Base-by-base conservation (phyloP, 2,888 invertebrate species). In the Latheticus oryzae region DNA sequence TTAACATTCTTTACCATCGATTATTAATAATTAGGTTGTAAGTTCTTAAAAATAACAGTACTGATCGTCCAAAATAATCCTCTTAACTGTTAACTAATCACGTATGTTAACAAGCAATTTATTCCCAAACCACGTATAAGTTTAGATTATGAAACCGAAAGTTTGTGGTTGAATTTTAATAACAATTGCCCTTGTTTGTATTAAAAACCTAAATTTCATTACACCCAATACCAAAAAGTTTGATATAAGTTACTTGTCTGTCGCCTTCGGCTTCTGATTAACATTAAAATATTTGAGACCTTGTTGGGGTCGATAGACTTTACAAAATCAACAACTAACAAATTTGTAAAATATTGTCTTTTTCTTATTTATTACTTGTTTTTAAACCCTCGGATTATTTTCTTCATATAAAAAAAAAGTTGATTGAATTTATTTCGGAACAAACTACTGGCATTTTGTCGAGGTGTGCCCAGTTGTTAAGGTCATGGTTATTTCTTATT, bases 221-320 rank as follows among this genome's bases (percentile, higher is more conserved):
- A 19, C 24, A 40, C 13, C 7, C 58, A 61, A 57, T 61, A 30
- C 47, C 43, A 50, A 64, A 63, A 62, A 21, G 17, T 26, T 16
- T 8, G 16, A 19, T 30, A 45, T 30, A 63, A 60, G 51, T 59
- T 55, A 58, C 61, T 43, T 45, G 51, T 43, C 33, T 42, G 53
- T 15, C 48, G 48, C 43, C 30, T 47, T 40, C 42, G 60, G 60
- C 57, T 11, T n/a, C 33, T 53, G 43, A 57, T 60, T 60, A 60
- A 43, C 60, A 60, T 52, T 47, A 38, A 21, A 50, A 33, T 17
- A 9, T 16, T 37, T 38, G 28, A 43, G 28, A 52, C 48, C 56
- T 52, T 47, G 51, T 2, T 21, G 56, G 48, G 60, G 60, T 60
- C 60, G 52, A 52, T 57, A 60, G 33, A 57, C 60, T 57, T 55